These are phyloP conservation scores for Ypsolopha scabrella DNA, from an alignment of 2,888 invertebrate genomes.

Conservation along the genomic window DNA sequence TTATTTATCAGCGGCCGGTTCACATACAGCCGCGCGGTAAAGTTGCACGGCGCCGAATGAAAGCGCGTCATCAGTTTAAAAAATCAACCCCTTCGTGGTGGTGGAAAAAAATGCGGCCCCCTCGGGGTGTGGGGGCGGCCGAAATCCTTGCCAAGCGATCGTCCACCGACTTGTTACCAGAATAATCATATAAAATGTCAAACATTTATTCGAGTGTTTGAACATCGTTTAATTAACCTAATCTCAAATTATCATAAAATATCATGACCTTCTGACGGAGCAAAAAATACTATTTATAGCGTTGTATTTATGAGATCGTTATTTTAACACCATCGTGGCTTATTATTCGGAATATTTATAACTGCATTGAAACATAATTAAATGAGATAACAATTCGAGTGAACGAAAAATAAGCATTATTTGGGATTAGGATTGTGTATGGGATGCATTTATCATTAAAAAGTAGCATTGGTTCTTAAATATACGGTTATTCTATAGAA, in stretches of 20 bases:
- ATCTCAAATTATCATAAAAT: background rate
- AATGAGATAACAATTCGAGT: too few relatives aligned
- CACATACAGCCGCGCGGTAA: conserved; percentile 66
- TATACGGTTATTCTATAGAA: too few relatives aligned
- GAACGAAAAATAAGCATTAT: too few relatives aligned
- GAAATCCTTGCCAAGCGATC: conserved; percentile 68
- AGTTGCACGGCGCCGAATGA: conserved; percentile 70
- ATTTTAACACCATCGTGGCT: background rate
- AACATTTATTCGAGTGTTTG: conserved; percentile 9
- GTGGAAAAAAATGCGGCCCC: conserved; percentile 57
- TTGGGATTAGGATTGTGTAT: too few relatives aligned
- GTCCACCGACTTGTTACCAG: conserved; percentile 66
- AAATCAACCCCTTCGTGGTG: conserved; percentile 70
- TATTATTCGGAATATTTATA: background rate
- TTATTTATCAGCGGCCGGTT: conserved; percentile 59
- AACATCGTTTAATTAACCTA: conserved; percentile 1
- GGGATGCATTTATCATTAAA: too few relatives aligned
- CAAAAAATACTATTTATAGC: background rate
- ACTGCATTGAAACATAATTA: too few relatives aligned
- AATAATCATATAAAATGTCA: conserved; percentile 67
- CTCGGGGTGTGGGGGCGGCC: conserved; percentile 55
- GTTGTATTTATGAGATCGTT: background rate
- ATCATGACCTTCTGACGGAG: background rate
- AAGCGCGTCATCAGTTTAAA: conserved; percentile 73
- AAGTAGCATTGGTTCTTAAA: too few relatives aligned